Evolutionary conservation across 92 coral and sea anemone species (phyloP).

Genomic region (Epizoanthus ramosus): DNA sequence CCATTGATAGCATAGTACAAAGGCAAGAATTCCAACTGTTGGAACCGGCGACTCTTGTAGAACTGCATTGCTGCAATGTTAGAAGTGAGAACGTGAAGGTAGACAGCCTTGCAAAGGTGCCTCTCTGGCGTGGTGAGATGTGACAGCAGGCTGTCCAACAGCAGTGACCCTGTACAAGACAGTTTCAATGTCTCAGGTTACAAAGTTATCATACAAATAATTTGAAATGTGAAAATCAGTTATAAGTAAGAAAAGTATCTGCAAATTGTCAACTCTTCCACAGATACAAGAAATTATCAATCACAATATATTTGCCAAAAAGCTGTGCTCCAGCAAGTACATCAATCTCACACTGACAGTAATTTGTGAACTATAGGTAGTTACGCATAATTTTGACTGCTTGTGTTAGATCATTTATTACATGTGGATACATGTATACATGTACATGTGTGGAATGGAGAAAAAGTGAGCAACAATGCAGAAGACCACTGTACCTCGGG

Average conservation of each 20-base stretch:
- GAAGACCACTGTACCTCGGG: no score
- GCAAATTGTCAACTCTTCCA: not conserved
- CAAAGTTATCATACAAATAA: not conserved
- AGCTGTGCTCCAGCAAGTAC: no score
- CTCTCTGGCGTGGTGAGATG: slow-evolving; percentile 94
- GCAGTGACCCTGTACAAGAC: slow-evolving; percentile 69
- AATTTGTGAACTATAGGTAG: no score
- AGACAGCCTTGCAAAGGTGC: slow-evolving; percentile 86
- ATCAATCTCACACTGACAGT: no score
- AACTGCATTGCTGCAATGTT: slow-evolving; percentile 92
- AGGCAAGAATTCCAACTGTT: slow-evolving; percentile 82
- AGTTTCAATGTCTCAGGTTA: not conserved
- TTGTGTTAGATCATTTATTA: no score
- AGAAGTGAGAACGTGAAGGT: slow-evolving; percentile 93
- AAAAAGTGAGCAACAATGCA: no score
- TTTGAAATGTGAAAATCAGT: not conserved
- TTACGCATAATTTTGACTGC: no score
- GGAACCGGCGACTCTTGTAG: slow-evolving; percentile 84
- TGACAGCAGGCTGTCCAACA: slow-evolving; percentile 86
- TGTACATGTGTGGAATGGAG: no score
- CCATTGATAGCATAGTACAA: slow-evolving; percentile 96
- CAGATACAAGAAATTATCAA: not conserved
- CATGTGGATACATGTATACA: no score
- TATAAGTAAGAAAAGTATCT: not conserved
- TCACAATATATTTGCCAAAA: no score